Evolutionary conservation across 2,888 invertebrate genomes (phyloP), one percentile per base, ranked within the genome.

Genomic region (Cepaea hortensis): DNA sequence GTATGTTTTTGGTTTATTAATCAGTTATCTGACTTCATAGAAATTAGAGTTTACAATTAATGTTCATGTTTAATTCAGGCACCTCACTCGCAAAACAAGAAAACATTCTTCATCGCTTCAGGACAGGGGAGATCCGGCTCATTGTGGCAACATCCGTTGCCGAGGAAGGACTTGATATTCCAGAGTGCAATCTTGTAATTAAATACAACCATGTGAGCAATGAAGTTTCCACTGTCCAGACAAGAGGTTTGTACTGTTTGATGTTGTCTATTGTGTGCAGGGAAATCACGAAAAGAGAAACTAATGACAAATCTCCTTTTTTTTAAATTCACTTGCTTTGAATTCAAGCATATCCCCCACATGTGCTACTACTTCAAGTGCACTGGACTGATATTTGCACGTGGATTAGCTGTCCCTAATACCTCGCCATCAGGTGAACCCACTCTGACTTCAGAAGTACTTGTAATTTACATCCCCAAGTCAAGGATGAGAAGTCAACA

Each of bases 81-180:
- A 90, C 88, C 86, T 84, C 89, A 13, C 86, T 85, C 77, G 62
- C 87, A n/a, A 87, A 89, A 61, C 89, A 90, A 62, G 87, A 87
- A 15, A 80, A 72, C 18, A 86, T 88, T 2, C 72, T 90, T 62
- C 77, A 88, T 5, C 84, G 81, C 20, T 90, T 91, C 81, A 75
- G 79, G 23, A 11, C 18, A 9, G 90, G 90, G 0, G 72, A 84
- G 0, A 84, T 88, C 50, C 87, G 88, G 20, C 85, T 91, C 5
- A 80, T 91, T 50, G 89, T 92, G 11, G 90, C 91, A 11, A 92
- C 92, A 6, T 89, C 90, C 13, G 92, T 92, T 15, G 92, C 90
- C 9, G 91, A 92, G 88, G 92, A 92, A 87, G 92, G 92, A 0
- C 86, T 92, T 18, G 92, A 92, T 84, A 89, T 92, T n/a, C 88